phyloP scores from a whole-genome alignment of 1,140 invertebrate genomes.

The Cydia splendana region DNA sequence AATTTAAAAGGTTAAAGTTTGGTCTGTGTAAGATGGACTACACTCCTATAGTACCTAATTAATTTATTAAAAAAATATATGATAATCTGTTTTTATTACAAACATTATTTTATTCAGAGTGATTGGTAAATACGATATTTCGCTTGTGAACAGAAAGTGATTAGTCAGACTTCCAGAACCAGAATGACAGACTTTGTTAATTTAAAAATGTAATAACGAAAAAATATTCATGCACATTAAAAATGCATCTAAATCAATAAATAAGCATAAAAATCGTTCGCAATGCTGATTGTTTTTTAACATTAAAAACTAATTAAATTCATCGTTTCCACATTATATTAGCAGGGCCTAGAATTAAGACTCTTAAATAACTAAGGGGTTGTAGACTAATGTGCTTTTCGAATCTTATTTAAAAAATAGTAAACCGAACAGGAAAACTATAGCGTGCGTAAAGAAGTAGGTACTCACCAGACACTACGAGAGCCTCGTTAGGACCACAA shows the following conservation, averaged over 20 bases:
- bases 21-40: too few species aligned
- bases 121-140: too few species aligned
- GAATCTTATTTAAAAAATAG: not conserved
- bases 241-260: not conserved
- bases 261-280: not conserved
- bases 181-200: not conserved
- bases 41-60: too few species aligned
- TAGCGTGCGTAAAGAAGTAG: conserved; percentile 26
- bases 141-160: not conserved
- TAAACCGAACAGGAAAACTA: not conserved
- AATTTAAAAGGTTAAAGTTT: too few species aligned
- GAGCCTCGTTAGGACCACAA: conserved; percentile 97
- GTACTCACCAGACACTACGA: conserved; percentile 95
- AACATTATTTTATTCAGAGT: too few species aligned
- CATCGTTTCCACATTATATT: not conserved
- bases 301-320: not conserved
- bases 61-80: too few species aligned
- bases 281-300: not conserved
- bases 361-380: not conserved
- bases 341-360: not conserved
- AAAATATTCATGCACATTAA: not conserved
- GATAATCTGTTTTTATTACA: too few species aligned
- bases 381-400: not conserved
- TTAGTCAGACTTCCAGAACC: not conserved
- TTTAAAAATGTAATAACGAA: not conserved